Conservation (phyloP, 1,140 invertebrate genomes). For the Neotoxoptera formosana region DNA sequence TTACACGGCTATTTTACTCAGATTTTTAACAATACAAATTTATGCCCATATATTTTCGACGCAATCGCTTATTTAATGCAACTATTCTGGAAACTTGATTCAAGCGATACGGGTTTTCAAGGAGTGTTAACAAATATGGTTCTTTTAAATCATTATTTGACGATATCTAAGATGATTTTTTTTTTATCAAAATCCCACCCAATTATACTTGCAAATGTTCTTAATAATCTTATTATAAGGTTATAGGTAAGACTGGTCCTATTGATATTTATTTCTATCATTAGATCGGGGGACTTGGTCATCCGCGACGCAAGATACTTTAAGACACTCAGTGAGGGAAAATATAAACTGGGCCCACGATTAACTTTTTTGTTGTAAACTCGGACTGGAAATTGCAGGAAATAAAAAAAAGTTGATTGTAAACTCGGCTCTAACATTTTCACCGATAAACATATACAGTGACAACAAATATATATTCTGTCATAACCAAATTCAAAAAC, state of each 20-base stretch:
- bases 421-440: too few relatives aligned
- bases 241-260: background rate
- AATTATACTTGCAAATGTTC: background rate
- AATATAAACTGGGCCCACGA: too few relatives aligned
- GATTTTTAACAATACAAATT: background rate
- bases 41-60: background rate
- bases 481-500: too few relatives aligned
- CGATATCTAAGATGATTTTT: background rate
- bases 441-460: too few relatives aligned
- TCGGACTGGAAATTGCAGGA: too few relatives aligned
- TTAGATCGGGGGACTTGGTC: background rate
- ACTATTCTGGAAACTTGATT: background rate
- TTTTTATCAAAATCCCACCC: background rate
- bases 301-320: background rate
- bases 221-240: too few relatives aligned
- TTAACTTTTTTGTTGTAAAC: too few relatives aligned
- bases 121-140: background rate
- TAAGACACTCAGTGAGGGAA: background rate
- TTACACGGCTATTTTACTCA: background rate
- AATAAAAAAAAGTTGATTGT: too few relatives aligned
- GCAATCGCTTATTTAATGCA: background rate
- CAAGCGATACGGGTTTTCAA: background rate
- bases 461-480: too few relatives aligned
- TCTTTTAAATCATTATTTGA: background rate
- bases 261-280: background rate